Evolutionary conservation across 2,888 invertebrate species (phyloP).

Genomic region (Torymus tubicola): DNA sequence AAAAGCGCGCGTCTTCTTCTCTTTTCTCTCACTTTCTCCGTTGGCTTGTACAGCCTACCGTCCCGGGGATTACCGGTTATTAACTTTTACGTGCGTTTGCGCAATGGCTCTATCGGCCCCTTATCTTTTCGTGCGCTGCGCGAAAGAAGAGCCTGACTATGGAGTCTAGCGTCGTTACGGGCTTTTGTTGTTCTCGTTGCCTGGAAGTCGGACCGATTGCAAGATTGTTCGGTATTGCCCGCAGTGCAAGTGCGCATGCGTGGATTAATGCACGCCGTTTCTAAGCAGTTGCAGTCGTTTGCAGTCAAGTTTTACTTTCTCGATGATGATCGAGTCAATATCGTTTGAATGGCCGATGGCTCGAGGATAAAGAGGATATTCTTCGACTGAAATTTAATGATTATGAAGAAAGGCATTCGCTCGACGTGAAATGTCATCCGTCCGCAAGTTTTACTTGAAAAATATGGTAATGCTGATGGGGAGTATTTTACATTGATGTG

Average conservation of each 20-base stretch:
- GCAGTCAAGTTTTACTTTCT: background rate
- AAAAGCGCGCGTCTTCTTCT: background rate
- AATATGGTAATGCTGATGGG: too few relatives aligned
- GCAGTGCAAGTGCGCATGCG: background rate
- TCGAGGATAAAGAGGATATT: too few relatives aligned
- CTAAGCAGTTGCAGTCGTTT: conserved; percentile 8
- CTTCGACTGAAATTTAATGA: too few relatives aligned
- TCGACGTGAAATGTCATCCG: too few relatives aligned
- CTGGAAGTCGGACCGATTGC: too few relatives aligned
- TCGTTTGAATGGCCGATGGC: background rate
- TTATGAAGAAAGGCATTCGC: too few relatives aligned
- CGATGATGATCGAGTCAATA: background rate
- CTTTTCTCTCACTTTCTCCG: background rate
- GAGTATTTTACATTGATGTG: too few relatives aligned
- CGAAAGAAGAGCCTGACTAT: too few relatives aligned
- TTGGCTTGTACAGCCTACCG: background rate
- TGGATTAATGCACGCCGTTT: conserved; percentile 10
- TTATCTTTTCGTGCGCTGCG: conserved; percentile 14
- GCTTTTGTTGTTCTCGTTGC: too few relatives aligned
- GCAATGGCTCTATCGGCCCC: conserved; percentile 62
- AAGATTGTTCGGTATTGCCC: too few relatives aligned
- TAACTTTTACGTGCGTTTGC: conserved; percentile 61
- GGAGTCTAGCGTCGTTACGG: too few relatives aligned
- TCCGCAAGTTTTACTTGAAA: too few relatives aligned
- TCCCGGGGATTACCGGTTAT: conserved; percentile 57